Percentiles rank a stretch among this genome's conserved stretches.
phyloP scores from a whole-genome alignment of 2,888 invertebrate genomes.

The Ecdyonurus torrentis region DNA sequence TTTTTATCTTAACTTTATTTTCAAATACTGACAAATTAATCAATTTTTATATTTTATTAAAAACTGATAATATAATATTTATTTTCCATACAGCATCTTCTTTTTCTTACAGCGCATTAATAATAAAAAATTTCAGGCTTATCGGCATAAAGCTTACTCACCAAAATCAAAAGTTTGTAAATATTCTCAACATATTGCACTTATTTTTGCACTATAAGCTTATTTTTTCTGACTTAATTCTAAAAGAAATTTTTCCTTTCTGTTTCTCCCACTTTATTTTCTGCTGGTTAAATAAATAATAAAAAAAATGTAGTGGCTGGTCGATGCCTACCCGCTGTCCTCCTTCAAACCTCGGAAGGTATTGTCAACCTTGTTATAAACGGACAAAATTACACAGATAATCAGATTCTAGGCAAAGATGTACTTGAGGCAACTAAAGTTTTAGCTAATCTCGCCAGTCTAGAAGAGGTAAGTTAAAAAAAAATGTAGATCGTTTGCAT shows the following conservation, averaged over 20 bases:
- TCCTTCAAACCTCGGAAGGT: constrained; percentile 10
- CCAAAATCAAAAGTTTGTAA: too few species aligned
- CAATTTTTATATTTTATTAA: too few species aligned
- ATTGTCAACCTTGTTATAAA: constrained; percentile 12
- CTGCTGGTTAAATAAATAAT: neutral
- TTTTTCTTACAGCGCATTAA: too few species aligned
- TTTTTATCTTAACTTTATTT: too few species aligned
- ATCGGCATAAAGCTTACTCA: too few species aligned
- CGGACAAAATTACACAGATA: constrained; percentile 9
- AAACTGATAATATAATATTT: too few species aligned
- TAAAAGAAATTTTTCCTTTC: constrained; percentile 4
- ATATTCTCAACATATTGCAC: too few species aligned
- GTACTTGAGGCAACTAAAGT: neutral
- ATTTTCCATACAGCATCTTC: too few species aligned
- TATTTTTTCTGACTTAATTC: constrained; percentile 4
- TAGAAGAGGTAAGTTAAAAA: neutral
- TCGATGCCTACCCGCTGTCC: constrained; percentile 18
- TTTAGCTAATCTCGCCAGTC: neutral
- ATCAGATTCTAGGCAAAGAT: neutral
- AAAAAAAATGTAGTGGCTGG: constrained; percentile 16
- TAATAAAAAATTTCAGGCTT: too few species aligned
- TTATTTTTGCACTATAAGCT: constrained; percentile 4
- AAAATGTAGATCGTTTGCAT: too few species aligned
- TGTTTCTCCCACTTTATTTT: constrained; percentile 2
- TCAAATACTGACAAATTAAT: too few species aligned